phyloP scores from a whole-genome alignment of 2,113 vertebrate species.

The Chaenocephalus aceratus region DNA sequence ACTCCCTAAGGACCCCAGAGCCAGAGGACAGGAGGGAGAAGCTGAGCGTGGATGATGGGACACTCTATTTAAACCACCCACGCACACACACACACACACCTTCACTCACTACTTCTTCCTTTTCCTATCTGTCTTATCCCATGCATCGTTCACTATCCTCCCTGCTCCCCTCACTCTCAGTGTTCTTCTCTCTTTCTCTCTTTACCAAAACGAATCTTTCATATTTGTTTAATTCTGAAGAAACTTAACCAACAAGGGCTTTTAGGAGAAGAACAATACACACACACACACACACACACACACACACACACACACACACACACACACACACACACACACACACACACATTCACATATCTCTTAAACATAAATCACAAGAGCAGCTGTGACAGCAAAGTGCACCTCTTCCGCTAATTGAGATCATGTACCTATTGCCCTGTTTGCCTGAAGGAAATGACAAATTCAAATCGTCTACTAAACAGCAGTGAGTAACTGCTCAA shows the following conservation, averaged over 20 bases:
- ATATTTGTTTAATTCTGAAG: conserved; percentile 30
- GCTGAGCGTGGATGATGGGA: conserved; percentile 65
- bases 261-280: neutral
- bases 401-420: conserved; percentile 55
- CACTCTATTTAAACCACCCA: conserved; percentile 56
- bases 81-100: neutral
- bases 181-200: neutral
- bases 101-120: conserved; percentile 14
- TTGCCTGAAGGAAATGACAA: conserved; percentile 48
- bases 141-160: conserved; percentile 57
- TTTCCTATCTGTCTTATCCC: conserved; percentile 53
- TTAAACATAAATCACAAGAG: conserved; percentile 34
- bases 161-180: conserved; percentile 4
- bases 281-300: too few species aligned
- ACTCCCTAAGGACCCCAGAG: conserved; percentile 52
- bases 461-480: conserved; percentile 39
- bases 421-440: conserved; percentile 38
- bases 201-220: conserved; percentile 2
- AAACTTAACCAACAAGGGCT: neutral
- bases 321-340: too few species aligned
- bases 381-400: conserved; percentile 35
- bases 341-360: too few species aligned
- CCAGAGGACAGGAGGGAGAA: conserved; percentile 51
- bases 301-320: too few species aligned
- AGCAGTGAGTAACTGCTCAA: conserved; percentile 9